These are phyloP conservation scores for Amphiprion clarkii DNA, from an alignment of 2,797 vertebrate species.

Conservation along the genomic window DNA sequence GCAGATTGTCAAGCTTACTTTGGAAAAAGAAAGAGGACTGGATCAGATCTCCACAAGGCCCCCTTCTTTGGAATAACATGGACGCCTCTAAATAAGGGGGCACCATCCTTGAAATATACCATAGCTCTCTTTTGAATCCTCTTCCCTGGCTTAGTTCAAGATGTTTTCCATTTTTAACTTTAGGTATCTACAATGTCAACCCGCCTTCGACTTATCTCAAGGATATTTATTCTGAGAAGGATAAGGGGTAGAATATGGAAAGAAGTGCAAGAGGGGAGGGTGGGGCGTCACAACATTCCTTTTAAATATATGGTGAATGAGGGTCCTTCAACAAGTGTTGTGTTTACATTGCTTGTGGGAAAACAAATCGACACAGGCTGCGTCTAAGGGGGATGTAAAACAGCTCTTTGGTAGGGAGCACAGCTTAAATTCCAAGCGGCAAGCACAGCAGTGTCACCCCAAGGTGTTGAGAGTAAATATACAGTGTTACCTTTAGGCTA, in stretches of 20 bases:
- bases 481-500: slow-evolving; percentile 73
- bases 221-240: slow-evolving; percentile 56
- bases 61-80: slow-evolving; percentile 54
- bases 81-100: slow-evolving; percentile 58
- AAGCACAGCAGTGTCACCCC: slow-evolving; percentile 68
- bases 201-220: slow-evolving; percentile 57
- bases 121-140: slow-evolving; percentile 50
- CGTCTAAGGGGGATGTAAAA: slow-evolving; percentile 71
- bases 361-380: slow-evolving; percentile 73
- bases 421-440: slow-evolving; percentile 73
- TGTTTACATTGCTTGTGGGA: slow-evolving; percentile 78
- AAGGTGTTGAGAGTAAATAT: slow-evolving; percentile 79
- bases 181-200: slow-evolving; percentile 45
- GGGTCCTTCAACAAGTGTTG: slow-evolving; percentile 79
- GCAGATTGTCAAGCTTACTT: slow-evolving; percentile 85
- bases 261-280: slow-evolving; percentile 22
- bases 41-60: slow-evolving; percentile 68
- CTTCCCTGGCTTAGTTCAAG: slow-evolving; percentile 42
- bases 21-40: slow-evolving; percentile 61
- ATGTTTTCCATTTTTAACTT: slow-evolving; percentile 71
- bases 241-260: slow-evolving; percentile 52
- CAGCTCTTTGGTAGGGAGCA: slow-evolving; percentile 63
- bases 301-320: slow-evolving; percentile 74
- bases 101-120: slow-evolving; percentile 70
- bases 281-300: slow-evolving; percentile 46